These are phyloP conservation scores for Poeciliopsis infans DNA, from an alignment of 2,797 vertebrate species.

Conservation along the genomic window DNA sequence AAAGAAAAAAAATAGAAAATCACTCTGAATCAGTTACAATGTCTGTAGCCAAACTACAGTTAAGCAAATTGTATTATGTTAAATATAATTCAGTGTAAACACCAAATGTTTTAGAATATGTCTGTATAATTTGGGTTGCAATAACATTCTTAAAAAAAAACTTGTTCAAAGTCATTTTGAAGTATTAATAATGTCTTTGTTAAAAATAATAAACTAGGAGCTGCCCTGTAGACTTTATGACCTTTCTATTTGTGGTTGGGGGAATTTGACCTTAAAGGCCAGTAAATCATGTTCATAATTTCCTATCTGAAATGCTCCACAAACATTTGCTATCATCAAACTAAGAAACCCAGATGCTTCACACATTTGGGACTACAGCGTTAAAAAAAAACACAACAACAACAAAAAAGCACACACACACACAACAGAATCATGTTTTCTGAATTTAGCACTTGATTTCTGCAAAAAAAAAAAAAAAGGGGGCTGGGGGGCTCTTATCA, in stretches of 20 bases:
- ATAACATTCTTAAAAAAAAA: not conserved
- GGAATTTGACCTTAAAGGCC: conserved; percentile 50
- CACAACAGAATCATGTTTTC: not conserved
- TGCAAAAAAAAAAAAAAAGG: not conserved
- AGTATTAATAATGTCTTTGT: conserved; percentile 12
- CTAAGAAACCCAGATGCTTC: conserved; percentile 6
- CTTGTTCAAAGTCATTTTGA: not conserved
- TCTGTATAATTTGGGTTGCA: not conserved
- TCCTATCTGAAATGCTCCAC: conserved; percentile 53
- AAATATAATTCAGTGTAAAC: not conserved
- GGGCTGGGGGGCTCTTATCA: not conserved
- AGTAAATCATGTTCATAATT: conserved; percentile 57
- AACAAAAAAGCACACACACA: too few relatives aligned
- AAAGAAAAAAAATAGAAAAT: not conserved
- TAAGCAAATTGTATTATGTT: not conserved
- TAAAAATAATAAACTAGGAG: conserved; percentile 47
- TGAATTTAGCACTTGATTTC: conserved; percentile 8
- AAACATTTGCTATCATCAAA: conserved; percentile 32
- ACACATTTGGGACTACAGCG: not conserved
- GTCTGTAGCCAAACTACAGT: not conserved
- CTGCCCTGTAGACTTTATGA: conserved; percentile 56
- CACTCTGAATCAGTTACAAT: not conserved
- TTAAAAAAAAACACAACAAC: too few relatives aligned
- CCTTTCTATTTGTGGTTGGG: conserved; percentile 54
- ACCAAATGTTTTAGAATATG: not conserved